A percentile compares a stretch with the other conserved stretches of the same genome.
phyloP scores from a whole-genome alignment of 92 coral and sea anemone species.

The Zoanthus solanderi region DNA sequence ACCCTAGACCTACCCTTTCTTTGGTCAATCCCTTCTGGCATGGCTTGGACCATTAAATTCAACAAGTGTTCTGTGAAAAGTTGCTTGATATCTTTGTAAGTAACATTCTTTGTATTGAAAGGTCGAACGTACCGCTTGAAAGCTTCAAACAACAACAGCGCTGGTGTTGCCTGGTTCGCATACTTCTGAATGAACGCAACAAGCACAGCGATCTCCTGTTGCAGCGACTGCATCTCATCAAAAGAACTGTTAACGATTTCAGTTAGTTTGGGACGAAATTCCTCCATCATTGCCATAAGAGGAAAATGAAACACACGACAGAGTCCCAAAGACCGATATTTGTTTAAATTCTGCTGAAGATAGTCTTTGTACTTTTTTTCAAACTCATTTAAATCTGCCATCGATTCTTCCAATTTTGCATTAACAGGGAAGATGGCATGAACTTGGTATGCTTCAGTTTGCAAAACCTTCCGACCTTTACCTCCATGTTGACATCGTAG shows the following conservation, averaged over 20 bases:
- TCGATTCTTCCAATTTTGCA: slow-evolving; percentile 80
- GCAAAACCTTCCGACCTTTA: not conserved
- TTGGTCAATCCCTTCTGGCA: slow-evolving; percentile 40
- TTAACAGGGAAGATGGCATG: slow-evolving; percentile 73
- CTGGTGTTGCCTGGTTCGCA: slow-evolving; percentile 84
- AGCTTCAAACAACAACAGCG: slow-evolving; percentile 74
- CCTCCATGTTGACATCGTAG: slow-evolving; percentile 81
- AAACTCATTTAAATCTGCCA: slow-evolving; percentile 75
- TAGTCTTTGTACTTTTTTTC: slow-evolving; percentile 70
- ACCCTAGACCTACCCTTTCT: slow-evolving; percentile 16
- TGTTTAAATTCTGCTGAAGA: slow-evolving; percentile 54
- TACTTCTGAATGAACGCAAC: slow-evolving; percentile 86
- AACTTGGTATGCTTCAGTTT: slow-evolving; percentile 62
- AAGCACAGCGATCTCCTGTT: slow-evolving; percentile 79
- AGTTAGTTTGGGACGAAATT: slow-evolving; percentile 67
- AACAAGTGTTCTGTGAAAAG: slow-evolving; percentile 73
- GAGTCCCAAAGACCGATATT: slow-evolving; percentile 31
- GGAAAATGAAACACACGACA: slow-evolving; percentile 94
- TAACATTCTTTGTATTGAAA: slow-evolving; percentile 52
- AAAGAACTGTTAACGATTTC: slow-evolving; percentile 72
- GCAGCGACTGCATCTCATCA: slow-evolving; percentile 64
- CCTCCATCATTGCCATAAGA: slow-evolving; percentile 81
- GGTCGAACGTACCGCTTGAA: slow-evolving; percentile 61
- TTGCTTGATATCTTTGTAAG: slow-evolving; percentile 77
- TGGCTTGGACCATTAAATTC: slow-evolving; percentile 79